These are phyloP conservation scores for Poecilia latipinna DNA, from an alignment of 2,113 vertebrate genomes.

Conservation along the genomic window DNA sequence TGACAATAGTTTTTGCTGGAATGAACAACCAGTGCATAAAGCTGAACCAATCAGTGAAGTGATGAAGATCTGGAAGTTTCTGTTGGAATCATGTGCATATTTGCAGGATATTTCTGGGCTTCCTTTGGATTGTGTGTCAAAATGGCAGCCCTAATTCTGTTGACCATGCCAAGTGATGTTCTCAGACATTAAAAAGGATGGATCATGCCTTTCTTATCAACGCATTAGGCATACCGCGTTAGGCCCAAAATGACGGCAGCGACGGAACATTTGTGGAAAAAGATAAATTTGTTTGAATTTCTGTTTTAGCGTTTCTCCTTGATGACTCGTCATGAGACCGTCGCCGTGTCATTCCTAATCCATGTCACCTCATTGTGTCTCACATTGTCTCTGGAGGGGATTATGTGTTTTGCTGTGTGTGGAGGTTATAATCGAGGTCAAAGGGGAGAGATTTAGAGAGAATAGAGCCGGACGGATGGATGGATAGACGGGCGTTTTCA, in stretches of 20 bases:
- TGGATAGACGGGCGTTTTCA: conserved; percentile 2
- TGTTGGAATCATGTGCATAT: background rate
- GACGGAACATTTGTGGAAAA: conserved; percentile 20
- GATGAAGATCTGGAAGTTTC: background rate
- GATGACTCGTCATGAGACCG: conserved; percentile 38
- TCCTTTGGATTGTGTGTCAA: background rate
- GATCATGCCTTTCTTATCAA: background rate
- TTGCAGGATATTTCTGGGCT: background rate
- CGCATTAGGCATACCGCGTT: conserved; percentile 4
- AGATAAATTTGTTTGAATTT: conserved; percentile 29
- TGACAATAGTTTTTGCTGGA: background rate
- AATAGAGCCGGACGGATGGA: background rate
- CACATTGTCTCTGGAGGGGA: conserved; percentile 18
- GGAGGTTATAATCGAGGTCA: conserved; percentile 23
- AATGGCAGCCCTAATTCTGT: background rate
- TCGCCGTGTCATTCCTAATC: conserved; percentile 27
- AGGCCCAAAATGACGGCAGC: conserved; percentile 2
- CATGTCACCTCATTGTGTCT: background rate
- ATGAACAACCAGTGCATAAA: background rate
- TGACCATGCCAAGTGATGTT: conserved; percentile 1
- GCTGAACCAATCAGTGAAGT: background rate
- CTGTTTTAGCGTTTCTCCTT: conserved; percentile 14
- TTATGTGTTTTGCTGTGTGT: conserved; percentile 2
- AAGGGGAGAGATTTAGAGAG: conserved; percentile 5
- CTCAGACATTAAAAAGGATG: background rate